Conservation (phyloP, 2,797 vertebrate genomes). For the Myotis pilosus region DNA sequence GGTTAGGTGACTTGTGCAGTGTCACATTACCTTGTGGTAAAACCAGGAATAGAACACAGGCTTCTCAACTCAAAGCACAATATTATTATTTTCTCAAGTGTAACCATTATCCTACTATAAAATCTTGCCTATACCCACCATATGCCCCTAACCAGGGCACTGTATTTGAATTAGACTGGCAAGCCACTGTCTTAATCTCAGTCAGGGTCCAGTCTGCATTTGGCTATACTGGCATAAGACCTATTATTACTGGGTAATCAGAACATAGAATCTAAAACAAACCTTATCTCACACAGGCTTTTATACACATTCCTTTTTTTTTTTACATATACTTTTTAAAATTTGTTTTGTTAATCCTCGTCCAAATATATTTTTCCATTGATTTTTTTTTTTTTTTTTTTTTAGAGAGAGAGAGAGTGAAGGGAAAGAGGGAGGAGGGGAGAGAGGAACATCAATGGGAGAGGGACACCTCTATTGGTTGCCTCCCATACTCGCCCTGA, state of each 20-base stretch:
- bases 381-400: no score
- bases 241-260: not conserved
- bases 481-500: no score
- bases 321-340: no score
- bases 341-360: no score
- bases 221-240: not conserved
- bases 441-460: no score
- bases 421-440: no score
- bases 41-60: not conserved
- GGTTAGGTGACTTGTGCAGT: not conserved
- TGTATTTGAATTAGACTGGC: not conserved
- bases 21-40: not conserved
- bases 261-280: not conserved
- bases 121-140: not conserved
- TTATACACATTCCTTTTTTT: not conserved
- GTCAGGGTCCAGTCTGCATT: not conserved
- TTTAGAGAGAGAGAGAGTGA: no score
- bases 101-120: not conserved
- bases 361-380: no score
- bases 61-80: not conserved
- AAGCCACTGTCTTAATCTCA: not conserved
- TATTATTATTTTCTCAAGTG: not conserved
- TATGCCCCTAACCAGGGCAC: not conserved
- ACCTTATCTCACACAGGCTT: not conserved
- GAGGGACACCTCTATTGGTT: no score